A percentile compares a stretch with the other conserved stretches of the same genome.
phyloP scores from a whole-genome alignment of 64 coral and sea anemone species.

The Stichodactyla mertensii region DNA sequence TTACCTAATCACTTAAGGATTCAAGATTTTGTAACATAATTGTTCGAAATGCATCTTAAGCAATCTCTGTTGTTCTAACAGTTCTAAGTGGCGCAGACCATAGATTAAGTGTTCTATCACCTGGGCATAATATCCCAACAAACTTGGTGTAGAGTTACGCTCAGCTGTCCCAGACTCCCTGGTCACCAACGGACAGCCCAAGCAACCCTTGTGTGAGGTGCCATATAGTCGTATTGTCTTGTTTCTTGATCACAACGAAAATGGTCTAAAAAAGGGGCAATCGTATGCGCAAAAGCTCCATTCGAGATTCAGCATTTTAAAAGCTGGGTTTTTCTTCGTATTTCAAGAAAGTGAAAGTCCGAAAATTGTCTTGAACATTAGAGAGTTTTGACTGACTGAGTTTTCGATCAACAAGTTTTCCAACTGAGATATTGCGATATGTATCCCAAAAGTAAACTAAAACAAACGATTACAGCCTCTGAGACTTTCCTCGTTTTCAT shows the following conservation, averaged over 20 bases:
- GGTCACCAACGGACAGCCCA: background rate
- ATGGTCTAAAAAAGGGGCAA: background rate
- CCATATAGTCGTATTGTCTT: conserved; percentile 11
- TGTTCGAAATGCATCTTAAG: conserved; percentile 17
- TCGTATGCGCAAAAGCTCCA: background rate
- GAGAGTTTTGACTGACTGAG: too few species aligned
- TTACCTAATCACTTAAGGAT: conserved; percentile 18
- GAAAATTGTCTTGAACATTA: too few species aligned
- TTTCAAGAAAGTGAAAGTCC: too few species aligned
- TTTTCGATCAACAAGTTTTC: too few species aligned
- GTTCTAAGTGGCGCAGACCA: conserved; percentile 2
- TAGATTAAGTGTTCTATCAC: conserved; percentile 14
- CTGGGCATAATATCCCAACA: conserved; percentile 14
- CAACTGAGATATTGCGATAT: too few species aligned
- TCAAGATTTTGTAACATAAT: conserved; percentile 20
- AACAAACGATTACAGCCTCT: background rate
- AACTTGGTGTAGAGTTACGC: background rate
- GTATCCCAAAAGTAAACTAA: too few species aligned
- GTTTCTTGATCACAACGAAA: background rate
- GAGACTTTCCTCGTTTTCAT: background rate
- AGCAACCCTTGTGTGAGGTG: conserved; percentile 3
- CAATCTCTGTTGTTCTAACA: conserved; percentile 28
- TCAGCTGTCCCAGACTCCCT: conserved; percentile 23
- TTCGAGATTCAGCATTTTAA: background rate
- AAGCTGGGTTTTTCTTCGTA: background rate